Base-by-base conservation (phyloP, 2,797 vertebrate genomes). In the Aldrovandia affinis region DNA sequence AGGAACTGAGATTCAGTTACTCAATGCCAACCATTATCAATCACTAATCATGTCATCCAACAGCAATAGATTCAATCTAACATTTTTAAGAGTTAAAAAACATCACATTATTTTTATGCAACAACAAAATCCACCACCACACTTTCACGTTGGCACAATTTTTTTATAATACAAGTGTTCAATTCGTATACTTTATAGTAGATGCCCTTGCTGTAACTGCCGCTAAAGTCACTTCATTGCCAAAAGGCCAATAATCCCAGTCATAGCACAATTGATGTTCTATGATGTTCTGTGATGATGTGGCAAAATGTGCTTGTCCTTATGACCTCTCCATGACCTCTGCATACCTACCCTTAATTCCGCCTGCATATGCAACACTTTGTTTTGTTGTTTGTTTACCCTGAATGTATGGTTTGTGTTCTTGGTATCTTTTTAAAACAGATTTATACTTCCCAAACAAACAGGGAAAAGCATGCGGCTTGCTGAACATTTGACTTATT, bases 331-430 rank as follows among this genome's bases (percentile, higher is more conserved):
- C 20, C 36, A 39, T 73, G 12, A 22, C 65, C 33, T 39, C 12
- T 20, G 5, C 30, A 73, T 18, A 18, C 20, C 18, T 70, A 22
- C 18, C 20, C 30, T 18, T 7, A 73, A 42, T 75, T 75, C 70
- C 15, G 5, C 42, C 28, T 12, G 63, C 30, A 33, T 44, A 6
- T 47, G 9, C 88, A 55, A 54, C 8, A 42, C 39, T 33, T 61
- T 63, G 15, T 52, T 52, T 50, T 12, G 77, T 25, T 50, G 25
- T 87, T 78, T 42, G 68, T 83, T 83, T 44, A 78, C 36, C 85
- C 83, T 84, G 88, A 44, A 70, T 39, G 73, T 80, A 87, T 85
- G 81, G 87, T 88, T 57, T 55, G 79, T 52, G 55, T 87, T 81
- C 78, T 77, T 85, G 3, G 1, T 30, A 85, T 87, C 80, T 36